Evolutionary conservation across 2,113 vertebrate genomes (phyloP), one percentile per base, ranked within the genome.

Genomic region (Xenopus borealis): DNA sequence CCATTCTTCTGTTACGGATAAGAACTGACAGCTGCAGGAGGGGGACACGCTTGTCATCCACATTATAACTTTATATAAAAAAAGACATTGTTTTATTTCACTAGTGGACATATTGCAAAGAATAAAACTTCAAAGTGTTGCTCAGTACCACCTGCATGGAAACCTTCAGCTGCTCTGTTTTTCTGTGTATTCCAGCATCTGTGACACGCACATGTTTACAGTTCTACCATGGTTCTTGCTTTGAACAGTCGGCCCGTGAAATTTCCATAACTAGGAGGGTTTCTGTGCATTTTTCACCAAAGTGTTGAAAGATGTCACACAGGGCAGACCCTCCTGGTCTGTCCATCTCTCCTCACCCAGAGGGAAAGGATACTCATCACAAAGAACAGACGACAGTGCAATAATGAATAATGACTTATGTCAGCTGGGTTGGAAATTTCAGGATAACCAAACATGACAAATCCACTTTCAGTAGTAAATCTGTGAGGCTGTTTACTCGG

Each of bases 261-360:
- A 17, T 53, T 44, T 63, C 12, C 18, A 20, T 46, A 50, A 61
- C 63, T 12, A 44, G 44, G 14, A n/a, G 65, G 55, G 47, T 68
- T 6, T 13, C 58, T 50, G 33, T n/a, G 58, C 23, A 27, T 27
- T 18, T 62, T 69, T 53, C 72, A 62, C 57, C 50, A 18, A 23
- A 44, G 68, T 70, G 58, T 53, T 69, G 66, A 75, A 62, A 69
- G 66, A 75, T 75, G 27, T 12, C 58, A 52, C 12, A 75, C 57
- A 75, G 46, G 46, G 40, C 57, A 47, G 23, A 47, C 63, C 63
- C 33, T 66, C 14, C 65, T 68, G 53, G 68, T 61, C 55, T 61
- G 14, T 59, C 44, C 63, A 50, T 67, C 65, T 47, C 23, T 61
- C 53, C 46, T 74, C 17, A 47, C 68, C 68, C 30, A 59, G 27